phyloP scores from a whole-genome alignment of 2,113 vertebrate species.

The Notothenia rossii region DNA sequence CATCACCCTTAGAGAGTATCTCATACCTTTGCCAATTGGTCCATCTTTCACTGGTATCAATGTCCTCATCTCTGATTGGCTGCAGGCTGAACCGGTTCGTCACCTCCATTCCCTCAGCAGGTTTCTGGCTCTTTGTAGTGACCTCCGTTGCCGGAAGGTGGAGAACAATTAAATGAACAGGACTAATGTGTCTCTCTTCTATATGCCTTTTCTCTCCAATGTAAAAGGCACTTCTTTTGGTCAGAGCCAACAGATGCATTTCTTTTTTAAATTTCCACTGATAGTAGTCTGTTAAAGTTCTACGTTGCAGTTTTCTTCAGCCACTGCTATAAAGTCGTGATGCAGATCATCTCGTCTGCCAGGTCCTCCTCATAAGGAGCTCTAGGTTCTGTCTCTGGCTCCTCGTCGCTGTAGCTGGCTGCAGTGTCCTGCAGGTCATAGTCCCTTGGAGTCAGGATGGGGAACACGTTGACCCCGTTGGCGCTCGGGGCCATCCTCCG shows the following conservation, averaged over 20 bases:
- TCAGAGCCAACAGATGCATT: slow-evolving; percentile 87
- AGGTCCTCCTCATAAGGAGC: slow-evolving; percentile 95
- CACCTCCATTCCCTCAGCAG: slow-evolving; percentile 59
- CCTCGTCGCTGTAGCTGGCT: slow-evolving; percentile 95
- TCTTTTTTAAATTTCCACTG: slow-evolving; percentile 53
- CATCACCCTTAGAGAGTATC: slow-evolving; percentile 85
- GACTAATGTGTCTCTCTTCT: slow-evolving; percentile 77
- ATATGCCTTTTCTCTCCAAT: slow-evolving; percentile 88
- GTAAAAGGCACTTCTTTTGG: slow-evolving; percentile 95
- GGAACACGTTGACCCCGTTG: slow-evolving; percentile 88
- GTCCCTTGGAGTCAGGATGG: slow-evolving; percentile 86
- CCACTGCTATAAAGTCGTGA: slow-evolving; percentile 96
- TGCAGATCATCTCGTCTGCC: slow-evolving; percentile 99
- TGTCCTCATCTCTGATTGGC: slow-evolving; percentile 60
- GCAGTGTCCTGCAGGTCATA: slow-evolving; percentile 93
- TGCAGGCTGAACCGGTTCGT: slow-evolving; percentile 58
- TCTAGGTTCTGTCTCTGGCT: slow-evolving; percentile 86
- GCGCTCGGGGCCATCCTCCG: slow-evolving; percentile 85
- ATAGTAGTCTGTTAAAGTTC: slow-evolving; percentile 54
- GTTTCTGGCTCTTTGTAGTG: slow-evolving; percentile 40
- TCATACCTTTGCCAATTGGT: slow-evolving; percentile 67
- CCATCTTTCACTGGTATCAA: slow-evolving; percentile 63
- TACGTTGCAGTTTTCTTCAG: slow-evolving; percentile 51
- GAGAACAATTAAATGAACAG: slow-evolving; percentile 59
- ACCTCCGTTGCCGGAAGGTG: slow-evolving; percentile 65